These are phyloP conservation scores for Monopis laevigella DNA, from an alignment of 2,888 invertebrate species.

Conservation along the genomic window DNA sequence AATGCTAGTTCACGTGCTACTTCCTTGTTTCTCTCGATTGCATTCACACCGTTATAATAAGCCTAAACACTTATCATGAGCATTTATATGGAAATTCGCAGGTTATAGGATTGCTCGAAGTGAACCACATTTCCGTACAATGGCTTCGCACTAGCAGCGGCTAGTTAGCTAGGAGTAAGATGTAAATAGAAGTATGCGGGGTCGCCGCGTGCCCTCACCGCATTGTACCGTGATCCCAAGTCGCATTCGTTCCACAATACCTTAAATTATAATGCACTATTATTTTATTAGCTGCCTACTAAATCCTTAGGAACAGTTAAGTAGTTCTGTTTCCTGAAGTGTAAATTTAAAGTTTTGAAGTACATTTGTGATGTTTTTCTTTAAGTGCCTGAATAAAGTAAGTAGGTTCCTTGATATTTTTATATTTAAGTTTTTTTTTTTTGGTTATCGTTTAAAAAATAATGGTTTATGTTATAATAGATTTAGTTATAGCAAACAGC, in stretches of 20 bases:
- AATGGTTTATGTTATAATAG: too few species aligned
- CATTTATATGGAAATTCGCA: slow-evolving; percentile 48
- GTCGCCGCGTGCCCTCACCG: slow-evolving; percentile 30
- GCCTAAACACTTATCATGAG: slow-evolving; percentile 17
- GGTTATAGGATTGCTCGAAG: slow-evolving; percentile 41
- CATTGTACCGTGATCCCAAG: slow-evolving; percentile 25
- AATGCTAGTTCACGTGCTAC: too few species aligned
- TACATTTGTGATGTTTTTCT: too few species aligned
- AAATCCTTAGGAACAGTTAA: too few species aligned
- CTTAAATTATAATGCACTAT: slow-evolving; percentile 10
- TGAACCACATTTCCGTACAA: slow-evolving; percentile 55
- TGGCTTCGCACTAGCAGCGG: slow-evolving; percentile 31
- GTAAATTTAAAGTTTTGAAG: too few species aligned
- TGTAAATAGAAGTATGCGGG: slow-evolving; percentile 32
- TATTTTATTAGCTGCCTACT: slow-evolving; percentile 1
- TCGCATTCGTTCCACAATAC: slow-evolving; percentile 9
- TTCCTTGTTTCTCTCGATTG: background rate
- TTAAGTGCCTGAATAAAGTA: too few species aligned
- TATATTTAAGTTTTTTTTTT: too few species aligned
- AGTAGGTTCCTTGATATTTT: too few species aligned
- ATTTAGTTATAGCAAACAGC: too few species aligned
- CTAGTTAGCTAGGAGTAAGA: slow-evolving; percentile 45
- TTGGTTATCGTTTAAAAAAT: too few species aligned
- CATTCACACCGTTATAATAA: slow-evolving; percentile 5
- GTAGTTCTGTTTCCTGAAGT: too few species aligned